Evolutionary conservation across 2,113 vertebrate species (phyloP), one percentile per base, ranked within the genome.

Genomic region (Ictidomys tridecemlineatus): DNA sequence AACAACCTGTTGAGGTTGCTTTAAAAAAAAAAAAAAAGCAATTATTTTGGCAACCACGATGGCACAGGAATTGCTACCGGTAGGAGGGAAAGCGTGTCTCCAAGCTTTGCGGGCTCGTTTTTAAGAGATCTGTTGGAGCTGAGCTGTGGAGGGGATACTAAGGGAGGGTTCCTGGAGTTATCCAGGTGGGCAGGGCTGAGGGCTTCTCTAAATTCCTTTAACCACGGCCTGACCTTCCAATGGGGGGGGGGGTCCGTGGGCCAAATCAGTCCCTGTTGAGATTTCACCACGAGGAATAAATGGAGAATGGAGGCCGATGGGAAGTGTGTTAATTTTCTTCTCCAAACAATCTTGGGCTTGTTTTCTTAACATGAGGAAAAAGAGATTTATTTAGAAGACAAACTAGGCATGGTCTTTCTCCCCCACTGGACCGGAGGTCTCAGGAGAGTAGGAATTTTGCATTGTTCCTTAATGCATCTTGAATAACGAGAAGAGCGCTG

Each of bases 11-110:
- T 97, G 97, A 97, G 96, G 95, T 91, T 96, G 92, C 97, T 98
- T 98, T 98, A 97, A 98, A 98, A 98, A 84, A 98, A 98, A 51
- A 51, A 51, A 51, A 51, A 51, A 51, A 51, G 12, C 10, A 51
- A 51, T 97, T 97, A 97, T 98, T 98, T 98, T 94, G 97, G 97
- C 96, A 97, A 96, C 96, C 97, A 97, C 96, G 85, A 51, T 91
- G 96, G 96, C 94, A 96, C 96, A 97, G 98, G 98, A 98, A 98
- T 97, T 97, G 96, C 97, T 97, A 98, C 97, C 98, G 96, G 94
- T 96, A 98, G 98, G 97, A 67, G 95, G 97, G 77, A 94, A 98
- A 96, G 95, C 95, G 98, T 0, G 45, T 96, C 92, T 98, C 93
- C 32, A 93, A 97, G 96, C 88, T 98, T 98, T 97, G 92, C 85